Percentiles rank a stretch among this genome's conserved stretches.
These are phyloP conservation scores for Trochalopteron elliotii DNA, from an alignment of 2,113 vertebrate species.

Conservation along the genomic window DNA sequence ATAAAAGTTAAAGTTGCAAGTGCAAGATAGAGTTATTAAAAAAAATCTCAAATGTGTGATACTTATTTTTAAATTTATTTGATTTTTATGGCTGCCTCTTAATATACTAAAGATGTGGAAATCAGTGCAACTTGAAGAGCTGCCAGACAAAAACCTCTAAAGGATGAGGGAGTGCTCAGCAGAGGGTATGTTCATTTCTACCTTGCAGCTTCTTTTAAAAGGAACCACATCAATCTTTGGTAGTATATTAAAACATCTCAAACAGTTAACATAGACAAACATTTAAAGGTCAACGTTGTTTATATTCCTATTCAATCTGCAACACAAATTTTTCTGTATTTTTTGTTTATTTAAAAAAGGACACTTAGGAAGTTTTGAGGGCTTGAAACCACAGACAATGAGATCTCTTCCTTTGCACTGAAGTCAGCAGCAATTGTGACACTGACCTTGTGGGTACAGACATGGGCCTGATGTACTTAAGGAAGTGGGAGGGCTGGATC, in stretches of 20 bases:
- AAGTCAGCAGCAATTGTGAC: not conserved
- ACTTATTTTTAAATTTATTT: conserved; percentile 41
- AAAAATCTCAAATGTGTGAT: not conserved
- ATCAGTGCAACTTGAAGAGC: not conserved
- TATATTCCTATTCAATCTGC: not conserved
- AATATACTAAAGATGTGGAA: not conserved
- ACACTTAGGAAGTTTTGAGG: not conserved
- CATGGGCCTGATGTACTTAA: not conserved
- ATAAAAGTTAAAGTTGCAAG: conserved; percentile 23
- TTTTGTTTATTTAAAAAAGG: not conserved
- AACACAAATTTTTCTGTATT: not conserved
- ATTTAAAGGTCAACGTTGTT: not conserved
- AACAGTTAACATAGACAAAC: not conserved
- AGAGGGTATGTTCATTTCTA: not conserved
- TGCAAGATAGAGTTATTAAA: not conserved
- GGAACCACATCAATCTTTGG: conserved; percentile 55
- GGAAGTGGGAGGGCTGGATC: not conserved
- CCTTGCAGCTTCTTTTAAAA: not conserved
- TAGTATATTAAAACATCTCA: conserved; percentile 16
- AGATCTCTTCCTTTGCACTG: not conserved
- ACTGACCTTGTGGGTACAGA: not conserved
- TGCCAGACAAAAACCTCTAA: conserved; percentile 16
- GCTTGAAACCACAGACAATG: not conserved
- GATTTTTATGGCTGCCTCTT: not conserved
- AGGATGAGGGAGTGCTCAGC: not conserved